These are phyloP conservation scores for Drosophila setosimentum DNA, from an alignment of 2,888 invertebrate species.

Conservation along the genomic window DNA sequence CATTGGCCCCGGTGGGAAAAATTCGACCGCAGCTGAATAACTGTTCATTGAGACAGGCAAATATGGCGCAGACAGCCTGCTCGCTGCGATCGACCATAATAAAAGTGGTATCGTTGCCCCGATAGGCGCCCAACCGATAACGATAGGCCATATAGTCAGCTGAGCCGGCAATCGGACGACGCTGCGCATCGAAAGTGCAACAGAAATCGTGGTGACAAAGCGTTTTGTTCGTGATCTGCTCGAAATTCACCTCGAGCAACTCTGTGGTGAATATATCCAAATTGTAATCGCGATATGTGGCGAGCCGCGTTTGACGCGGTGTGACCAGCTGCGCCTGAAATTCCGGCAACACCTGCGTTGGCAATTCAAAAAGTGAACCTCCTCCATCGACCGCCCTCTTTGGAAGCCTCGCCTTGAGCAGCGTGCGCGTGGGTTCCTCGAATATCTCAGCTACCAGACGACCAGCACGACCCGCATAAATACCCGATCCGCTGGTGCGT, in stretches of 20 bases:
- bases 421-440: slow-evolving; percentile 48
- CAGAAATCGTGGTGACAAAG: slow-evolving; percentile 74
- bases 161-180: slow-evolving; percentile 26
- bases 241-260: slow-evolving; percentile 54
- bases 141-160: slow-evolving; percentile 70
- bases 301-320: slow-evolving; percentile 58
- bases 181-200: slow-evolving; percentile 78
- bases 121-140: slow-evolving; percentile 77
- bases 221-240: slow-evolving; percentile 6
- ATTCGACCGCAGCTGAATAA: slow-evolving; percentile 84
- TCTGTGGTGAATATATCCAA: slow-evolving; percentile 72
- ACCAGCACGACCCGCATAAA: slow-evolving; percentile 86
- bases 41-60: slow-evolving; percentile 85
- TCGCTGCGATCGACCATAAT: slow-evolving; percentile 85
- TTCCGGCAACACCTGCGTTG: slow-evolving; percentile 32
- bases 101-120: slow-evolving; percentile 69
- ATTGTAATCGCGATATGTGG: slow-evolving; percentile 76
- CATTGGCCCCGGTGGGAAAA: slow-evolving; percentile 53
- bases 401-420: slow-evolving; percentile 77
- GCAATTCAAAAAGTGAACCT: slow-evolving; percentile 23
- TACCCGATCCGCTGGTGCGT: slow-evolving; percentile 88
- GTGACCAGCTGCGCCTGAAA: slow-evolving; percentile 62
- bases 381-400: slow-evolving; percentile 43
- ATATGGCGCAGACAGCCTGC: slow-evolving; percentile 85
- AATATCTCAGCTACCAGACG: slow-evolving; percentile 74